phyloP scores from a whole-genome alignment of 2,113 vertebrate species.

The Sarotherodon lohbergeri region DNA sequence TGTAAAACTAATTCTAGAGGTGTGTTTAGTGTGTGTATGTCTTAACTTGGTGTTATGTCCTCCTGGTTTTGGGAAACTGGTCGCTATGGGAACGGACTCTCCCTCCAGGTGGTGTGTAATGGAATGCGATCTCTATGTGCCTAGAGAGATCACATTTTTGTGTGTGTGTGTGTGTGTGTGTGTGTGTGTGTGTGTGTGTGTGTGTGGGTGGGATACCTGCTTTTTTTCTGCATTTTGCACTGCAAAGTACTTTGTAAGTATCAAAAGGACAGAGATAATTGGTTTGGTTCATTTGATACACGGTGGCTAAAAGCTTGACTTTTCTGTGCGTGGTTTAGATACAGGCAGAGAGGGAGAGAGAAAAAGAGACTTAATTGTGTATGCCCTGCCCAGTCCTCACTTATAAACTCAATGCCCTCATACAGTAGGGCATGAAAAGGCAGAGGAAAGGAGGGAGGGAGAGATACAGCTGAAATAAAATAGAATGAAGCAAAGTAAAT shows the following conservation, averaged over 20 bases:
- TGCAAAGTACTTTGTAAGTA: conserved; percentile 20
- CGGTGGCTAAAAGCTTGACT: conserved; percentile 20
- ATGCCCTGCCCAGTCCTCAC: conserved; percentile 50
- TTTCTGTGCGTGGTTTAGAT: background rate
- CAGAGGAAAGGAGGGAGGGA: conserved; percentile 12
- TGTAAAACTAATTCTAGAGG: background rate
- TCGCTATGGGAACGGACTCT: conserved; percentile 48
- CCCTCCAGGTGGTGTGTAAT: conserved; percentile 58
- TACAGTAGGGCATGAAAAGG: conserved; percentile 36
- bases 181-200: background rate
- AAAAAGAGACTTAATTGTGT: conserved; percentile 31
- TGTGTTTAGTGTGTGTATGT: conserved; percentile 10
- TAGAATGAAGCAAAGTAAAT: conserved; percentile 23
- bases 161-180: background rate
- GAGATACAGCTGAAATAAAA: conserved; percentile 26
- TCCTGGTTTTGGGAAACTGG: conserved; percentile 33
- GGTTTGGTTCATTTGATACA: conserved; percentile 36
- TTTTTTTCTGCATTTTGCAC: conserved; percentile 8
- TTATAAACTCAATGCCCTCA: conserved; percentile 62
- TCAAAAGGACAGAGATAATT: conserved; percentile 35
- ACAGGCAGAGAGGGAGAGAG: background rate
- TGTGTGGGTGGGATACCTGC: background rate
- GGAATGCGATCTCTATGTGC: conserved; percentile 56
- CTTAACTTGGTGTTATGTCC: conserved; percentile 24
- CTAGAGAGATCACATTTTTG: background rate